A percentile compares a stretch with the other conserved stretches of the same genome.
Conservation (phyloP, 1,140 invertebrate species). For the Dolichoris vasculosae region DNA sequence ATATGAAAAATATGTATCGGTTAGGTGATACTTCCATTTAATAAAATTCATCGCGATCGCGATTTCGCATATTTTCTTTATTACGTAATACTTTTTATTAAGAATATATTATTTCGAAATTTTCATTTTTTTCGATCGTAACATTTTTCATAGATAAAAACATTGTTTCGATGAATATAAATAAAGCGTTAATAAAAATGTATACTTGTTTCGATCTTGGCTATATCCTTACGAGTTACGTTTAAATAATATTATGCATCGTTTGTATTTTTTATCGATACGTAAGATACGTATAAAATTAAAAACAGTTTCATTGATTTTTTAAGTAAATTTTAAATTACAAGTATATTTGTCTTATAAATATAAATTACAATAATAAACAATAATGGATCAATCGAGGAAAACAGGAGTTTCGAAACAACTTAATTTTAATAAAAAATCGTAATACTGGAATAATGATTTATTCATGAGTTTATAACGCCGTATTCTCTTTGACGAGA, state of each 20-base stretch:
- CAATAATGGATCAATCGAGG: not conserved
- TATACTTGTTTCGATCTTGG: too few relatives aligned
- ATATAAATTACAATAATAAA: too few relatives aligned
- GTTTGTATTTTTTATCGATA: too few relatives aligned
- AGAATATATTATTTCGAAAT: not conserved
- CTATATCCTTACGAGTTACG: too few relatives aligned
- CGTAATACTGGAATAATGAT: not conserved
- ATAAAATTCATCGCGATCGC: not conserved
- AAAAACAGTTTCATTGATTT: too few relatives aligned
- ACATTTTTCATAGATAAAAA: not conserved
- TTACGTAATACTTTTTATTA: not conserved
- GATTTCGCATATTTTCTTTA: not conserved
- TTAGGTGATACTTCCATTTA: not conserved
- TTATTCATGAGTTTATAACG: slow-evolving; percentile 3
- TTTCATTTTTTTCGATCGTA: not conserved
- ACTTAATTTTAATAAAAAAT: slow-evolving; percentile 10
- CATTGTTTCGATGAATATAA: not conserved
- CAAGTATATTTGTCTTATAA: too few relatives aligned
- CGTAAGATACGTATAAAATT: too few relatives aligned
- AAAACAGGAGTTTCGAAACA: not conserved
- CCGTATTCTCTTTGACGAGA: not conserved
- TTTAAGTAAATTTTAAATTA: too few relatives aligned
- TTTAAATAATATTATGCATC: too few relatives aligned
- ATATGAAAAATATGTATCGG: not conserved
- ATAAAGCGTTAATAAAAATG: not conserved